These are phyloP conservation scores for Picus viridis DNA, from an alignment of 2,797 vertebrate genomes.

Conservation along the genomic window DNA sequence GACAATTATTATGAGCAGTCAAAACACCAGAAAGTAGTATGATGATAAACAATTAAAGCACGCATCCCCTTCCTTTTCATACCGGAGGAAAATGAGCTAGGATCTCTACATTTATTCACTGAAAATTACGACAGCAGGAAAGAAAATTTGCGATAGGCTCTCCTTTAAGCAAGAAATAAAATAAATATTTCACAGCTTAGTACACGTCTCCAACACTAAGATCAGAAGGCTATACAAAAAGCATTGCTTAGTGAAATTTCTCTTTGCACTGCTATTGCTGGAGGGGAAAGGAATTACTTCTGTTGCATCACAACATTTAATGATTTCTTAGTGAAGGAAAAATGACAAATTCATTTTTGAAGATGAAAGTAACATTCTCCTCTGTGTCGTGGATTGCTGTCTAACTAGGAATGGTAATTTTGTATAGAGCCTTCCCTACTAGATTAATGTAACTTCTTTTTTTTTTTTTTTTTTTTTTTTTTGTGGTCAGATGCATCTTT, in stretches of 20 bases:
- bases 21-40: not conserved
- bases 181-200: not conserved
- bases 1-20: not conserved
- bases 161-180: constrained; percentile 29
- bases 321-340: not conserved
- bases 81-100: not conserved
- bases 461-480: not conserved
- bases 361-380: not conserved
- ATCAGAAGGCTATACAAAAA: not conserved
- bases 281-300: not conserved
- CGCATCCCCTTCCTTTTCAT: not conserved
- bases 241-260: not conserved
- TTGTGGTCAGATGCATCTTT: not conserved
- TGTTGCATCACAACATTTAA: not conserved
- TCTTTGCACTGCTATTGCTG: not conserved
- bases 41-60: not conserved
- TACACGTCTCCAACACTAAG: not conserved
- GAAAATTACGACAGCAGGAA: constrained; percentile 24
- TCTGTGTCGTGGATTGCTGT: not conserved
- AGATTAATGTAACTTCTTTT: not conserved
- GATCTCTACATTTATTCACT: not conserved
- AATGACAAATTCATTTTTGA: not conserved
- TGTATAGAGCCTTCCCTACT: not conserved
- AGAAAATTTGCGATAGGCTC: not conserved
- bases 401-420: not conserved